Evolutionary conservation across 2,888 invertebrate genomes (phyloP).

Genomic region (Eudasyphora cyanicolor): DNA sequence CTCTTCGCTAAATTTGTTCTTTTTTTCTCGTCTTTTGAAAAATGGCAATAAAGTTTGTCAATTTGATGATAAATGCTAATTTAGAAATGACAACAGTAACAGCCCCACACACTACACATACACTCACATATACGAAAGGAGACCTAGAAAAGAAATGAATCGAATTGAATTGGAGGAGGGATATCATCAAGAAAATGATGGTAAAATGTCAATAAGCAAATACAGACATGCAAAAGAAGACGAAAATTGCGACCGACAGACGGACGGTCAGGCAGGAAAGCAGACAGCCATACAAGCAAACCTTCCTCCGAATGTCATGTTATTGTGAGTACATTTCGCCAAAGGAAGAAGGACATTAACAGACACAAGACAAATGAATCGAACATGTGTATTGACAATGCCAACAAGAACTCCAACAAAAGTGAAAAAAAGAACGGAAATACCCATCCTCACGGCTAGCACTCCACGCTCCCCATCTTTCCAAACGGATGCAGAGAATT

Average conservation of each 20-base stretch:
- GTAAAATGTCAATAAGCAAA: conserved; percentile 49
- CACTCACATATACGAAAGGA: neutral
- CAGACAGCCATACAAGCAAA: neutral
- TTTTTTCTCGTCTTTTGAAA: conserved; percentile 36
- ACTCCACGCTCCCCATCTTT: neutral
- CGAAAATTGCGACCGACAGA: conserved; percentile 6
- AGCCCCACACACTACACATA: neutral
- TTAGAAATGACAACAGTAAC: conserved; percentile 60
- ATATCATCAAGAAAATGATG: conserved; percentile 34
- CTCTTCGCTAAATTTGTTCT: neutral
- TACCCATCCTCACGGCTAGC: neutral
- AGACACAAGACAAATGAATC: conserved; percentile 46
- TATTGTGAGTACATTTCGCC: conserved; percentile 8
- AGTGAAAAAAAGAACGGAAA: neutral
- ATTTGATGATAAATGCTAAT: conserved; percentile 66
- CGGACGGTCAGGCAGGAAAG: neutral
- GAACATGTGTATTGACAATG: conserved; percentile 45
- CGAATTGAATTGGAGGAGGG: conserved; percentile 21
- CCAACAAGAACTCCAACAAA: neutral
- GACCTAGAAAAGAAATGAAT: conserved; percentile 6
- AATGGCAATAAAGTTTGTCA: conserved; percentile 64
- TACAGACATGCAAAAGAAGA: conserved; percentile 25
- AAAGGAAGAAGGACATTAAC: conserved; percentile 42
- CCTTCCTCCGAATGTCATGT: neutral
- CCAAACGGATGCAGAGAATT: conserved; percentile 23